Conservation (phyloP, 2,797 vertebrate genomes). For the Lacerta agilis region DNA sequence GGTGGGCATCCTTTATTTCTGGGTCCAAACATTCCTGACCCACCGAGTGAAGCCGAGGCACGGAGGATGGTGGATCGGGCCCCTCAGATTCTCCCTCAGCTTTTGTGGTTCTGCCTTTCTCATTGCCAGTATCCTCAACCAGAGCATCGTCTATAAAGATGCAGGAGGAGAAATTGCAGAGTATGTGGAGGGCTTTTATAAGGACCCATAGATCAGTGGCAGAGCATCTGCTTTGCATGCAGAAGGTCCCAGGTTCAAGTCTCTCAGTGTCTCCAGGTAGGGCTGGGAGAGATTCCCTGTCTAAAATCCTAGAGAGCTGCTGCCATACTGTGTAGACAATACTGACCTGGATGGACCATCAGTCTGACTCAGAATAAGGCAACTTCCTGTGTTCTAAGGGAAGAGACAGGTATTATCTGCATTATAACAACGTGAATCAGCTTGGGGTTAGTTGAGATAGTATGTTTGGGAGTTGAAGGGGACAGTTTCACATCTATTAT, state of each 20-base stretch:
- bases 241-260: too few relatives aligned
- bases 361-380: too few relatives aligned
- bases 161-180: background rate
- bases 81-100: conserved; percentile 72
- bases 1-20: conserved; percentile 82
- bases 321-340: too few relatives aligned
- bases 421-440: too few relatives aligned
- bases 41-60: conserved; percentile 66
- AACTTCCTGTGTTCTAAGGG: too few relatives aligned
- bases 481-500: too few relatives aligned
- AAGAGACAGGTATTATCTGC: background rate
- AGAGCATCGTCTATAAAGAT: rapidly evolving
- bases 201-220: too few relatives aligned
- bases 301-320: too few relatives aligned
- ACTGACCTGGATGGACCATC: too few relatives aligned
- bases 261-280: too few relatives aligned
- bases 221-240: too few relatives aligned
- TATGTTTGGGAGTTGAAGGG: background rate
- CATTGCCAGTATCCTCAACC: conserved; percentile 83
- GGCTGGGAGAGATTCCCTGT: too few relatives aligned
- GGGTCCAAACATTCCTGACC: conserved; percentile 81
- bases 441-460: background rate
- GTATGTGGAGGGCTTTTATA: background rate
- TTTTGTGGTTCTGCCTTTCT: conserved; percentile 67
- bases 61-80: conserved; percentile 72